These are phyloP conservation scores for Lasioglossum malachurum DNA, from an alignment of 2,888 invertebrate genomes.

Conservation along the genomic window DNA sequence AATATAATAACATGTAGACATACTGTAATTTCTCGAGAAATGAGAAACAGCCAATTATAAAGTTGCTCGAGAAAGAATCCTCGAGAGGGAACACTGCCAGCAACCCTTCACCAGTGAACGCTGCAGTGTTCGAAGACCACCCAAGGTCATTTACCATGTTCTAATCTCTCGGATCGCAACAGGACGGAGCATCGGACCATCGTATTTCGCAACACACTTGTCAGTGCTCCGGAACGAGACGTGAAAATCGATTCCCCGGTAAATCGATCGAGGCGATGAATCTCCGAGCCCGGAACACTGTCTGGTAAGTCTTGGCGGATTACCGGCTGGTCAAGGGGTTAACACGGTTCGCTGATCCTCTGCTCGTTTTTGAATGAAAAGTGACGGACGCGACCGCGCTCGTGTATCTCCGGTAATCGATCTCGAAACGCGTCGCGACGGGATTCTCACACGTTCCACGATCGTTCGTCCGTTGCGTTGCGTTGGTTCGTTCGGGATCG, in stretches of 20 bases:
- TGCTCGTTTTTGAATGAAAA: conserved; percentile 46
- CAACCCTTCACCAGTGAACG: background rate
- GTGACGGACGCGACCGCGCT: conserved; percentile 47
- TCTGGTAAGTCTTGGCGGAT: conserved; percentile 7
- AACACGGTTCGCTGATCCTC: conserved; percentile 16
- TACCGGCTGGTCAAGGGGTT: conserved; percentile 40
- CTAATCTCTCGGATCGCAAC: background rate
- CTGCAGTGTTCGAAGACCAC: background rate
- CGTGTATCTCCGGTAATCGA: conserved; percentile 61
- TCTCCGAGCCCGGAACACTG: background rate
- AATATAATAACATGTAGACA: no score
- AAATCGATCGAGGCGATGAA: conserved; percentile 1
- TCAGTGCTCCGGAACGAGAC: background rate
- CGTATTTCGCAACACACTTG: background rate
- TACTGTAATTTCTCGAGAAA: no score
- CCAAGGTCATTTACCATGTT: background rate
- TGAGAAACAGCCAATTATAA: no score
- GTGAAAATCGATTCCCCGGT: conserved; percentile 12
- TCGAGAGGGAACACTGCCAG: no score
- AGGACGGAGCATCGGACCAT: background rate
- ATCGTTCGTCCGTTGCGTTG: conserved; percentile 37
- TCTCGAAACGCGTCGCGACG: conserved; percentile 57
- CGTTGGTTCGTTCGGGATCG: conserved; percentile 54
- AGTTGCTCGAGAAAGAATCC: no score
- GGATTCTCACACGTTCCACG: conserved; percentile 67